Percentiles rank a stretch among this genome's conserved stretches.
These are phyloP conservation scores for Acrossocheilus fasciatus DNA, from an alignment of 2,797 vertebrate species.

Conservation along the genomic window DNA sequence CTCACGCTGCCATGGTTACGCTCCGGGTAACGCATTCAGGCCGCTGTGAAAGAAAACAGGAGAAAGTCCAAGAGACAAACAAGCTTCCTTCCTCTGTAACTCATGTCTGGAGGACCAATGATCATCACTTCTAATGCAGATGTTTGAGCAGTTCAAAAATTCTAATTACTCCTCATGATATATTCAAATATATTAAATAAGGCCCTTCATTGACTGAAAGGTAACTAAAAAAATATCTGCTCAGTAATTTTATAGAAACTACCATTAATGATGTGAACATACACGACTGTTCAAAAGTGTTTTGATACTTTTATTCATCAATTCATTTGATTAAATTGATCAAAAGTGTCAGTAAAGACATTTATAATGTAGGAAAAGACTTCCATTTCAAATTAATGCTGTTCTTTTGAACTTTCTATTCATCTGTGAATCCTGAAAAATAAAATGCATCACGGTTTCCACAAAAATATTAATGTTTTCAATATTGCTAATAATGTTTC, in stretches of 20 bases:
- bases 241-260: not conserved
- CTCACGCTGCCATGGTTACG: slow-evolving; percentile 78
- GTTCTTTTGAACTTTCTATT: too few species aligned
- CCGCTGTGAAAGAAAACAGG: slow-evolving; percentile 82
- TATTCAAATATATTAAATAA: too few species aligned
- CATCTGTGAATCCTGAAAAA: too few species aligned
- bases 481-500: not conserved
- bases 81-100: slow-evolving; percentile 64
- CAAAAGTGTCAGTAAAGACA: not conserved
- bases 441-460: too few species aligned
- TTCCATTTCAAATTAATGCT: too few species aligned
- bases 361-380: not conserved
- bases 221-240: not conserved
- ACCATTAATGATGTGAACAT: too few species aligned
- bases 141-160: not conserved
- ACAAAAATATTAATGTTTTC: not conserved
- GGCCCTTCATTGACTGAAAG: too few species aligned
- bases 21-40: slow-evolving; percentile 75
- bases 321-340: not conserved
- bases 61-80: slow-evolving; percentile 71
- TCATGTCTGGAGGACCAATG: not conserved
- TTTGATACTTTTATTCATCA: not conserved
- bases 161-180: not conserved
- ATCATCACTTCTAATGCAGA: not conserved
- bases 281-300: too few species aligned